Conservation (phyloP, 1,140 invertebrate genomes). For the Drosophila subpulchrella region DNA sequence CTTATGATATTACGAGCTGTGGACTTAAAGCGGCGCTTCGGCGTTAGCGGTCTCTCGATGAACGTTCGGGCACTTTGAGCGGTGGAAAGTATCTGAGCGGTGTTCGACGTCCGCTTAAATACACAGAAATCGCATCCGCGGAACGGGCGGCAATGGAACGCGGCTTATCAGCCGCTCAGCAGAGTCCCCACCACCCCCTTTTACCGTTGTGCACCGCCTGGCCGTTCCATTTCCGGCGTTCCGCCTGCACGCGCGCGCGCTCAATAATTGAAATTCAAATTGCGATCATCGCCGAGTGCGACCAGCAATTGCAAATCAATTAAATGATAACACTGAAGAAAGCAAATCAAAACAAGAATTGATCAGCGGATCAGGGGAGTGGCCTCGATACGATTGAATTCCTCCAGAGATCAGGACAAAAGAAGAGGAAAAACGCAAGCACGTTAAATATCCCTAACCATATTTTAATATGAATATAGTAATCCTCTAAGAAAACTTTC, state of each 20-base stretch:
- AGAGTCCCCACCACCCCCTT: not conserved
- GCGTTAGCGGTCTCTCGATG: conserved; percentile 7
- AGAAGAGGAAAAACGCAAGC: not conserved
- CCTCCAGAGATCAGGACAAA: not conserved
- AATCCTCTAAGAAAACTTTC: not conserved
- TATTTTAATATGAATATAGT: no score
- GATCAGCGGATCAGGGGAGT: not conserved
- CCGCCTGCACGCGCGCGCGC: conserved; percentile 2
- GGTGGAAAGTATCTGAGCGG: conserved; percentile 74
- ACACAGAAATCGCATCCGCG: conserved; percentile 41
- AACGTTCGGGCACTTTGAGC: conserved; percentile 59
- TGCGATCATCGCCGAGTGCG: conserved; percentile 33
- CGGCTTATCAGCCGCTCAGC: conserved; percentile 26
- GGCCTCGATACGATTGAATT: not conserved
- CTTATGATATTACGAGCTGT: conserved; percentile 22
- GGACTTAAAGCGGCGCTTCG: not conserved
- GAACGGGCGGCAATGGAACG: conserved; percentile 55
- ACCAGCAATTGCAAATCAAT: conserved; percentile 48
- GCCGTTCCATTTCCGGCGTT: conserved; percentile 4
- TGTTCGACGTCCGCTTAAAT: conserved; percentile 71
- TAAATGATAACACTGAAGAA: conserved; percentile 28
- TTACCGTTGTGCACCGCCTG: not conserved
- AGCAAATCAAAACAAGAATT: conserved; percentile 6
- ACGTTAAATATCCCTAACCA: not conserved
- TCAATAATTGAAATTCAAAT: conserved; percentile 59